phyloP scores from a whole-genome alignment of 2,888 invertebrate species.

The Falcaria lacertinaria region DNA sequence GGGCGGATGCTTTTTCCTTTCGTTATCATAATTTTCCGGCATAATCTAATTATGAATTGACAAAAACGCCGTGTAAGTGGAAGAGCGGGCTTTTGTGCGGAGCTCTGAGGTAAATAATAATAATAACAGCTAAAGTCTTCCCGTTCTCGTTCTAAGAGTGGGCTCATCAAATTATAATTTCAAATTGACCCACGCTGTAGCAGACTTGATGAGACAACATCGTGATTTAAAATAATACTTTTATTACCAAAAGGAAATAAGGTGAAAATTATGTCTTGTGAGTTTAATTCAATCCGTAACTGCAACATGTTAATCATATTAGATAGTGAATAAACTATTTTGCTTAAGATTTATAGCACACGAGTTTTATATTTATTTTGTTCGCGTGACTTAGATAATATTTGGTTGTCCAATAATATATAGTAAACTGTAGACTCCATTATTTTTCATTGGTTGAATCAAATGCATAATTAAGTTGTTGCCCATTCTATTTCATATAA shows the following conservation, averaged over 20 bases:
- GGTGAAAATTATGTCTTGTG: background rate
- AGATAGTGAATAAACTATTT: no score
- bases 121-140: slow-evolving; percentile 35
- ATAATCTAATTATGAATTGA: slow-evolving; percentile 62
- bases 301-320: no score
- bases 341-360: no score
- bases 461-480: background rate
- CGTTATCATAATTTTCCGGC: slow-evolving; percentile 53
- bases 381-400: no score
- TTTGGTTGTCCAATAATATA: no score
- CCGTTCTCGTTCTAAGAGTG: slow-evolving; percentile 29
- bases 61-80: slow-evolving; percentile 21
- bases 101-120: slow-evolving; percentile 40
- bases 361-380: no score
- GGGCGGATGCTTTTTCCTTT: slow-evolving; percentile 57
- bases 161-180: slow-evolving; percentile 53
- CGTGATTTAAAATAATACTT: slow-evolving; percentile 30
- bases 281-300: no score
- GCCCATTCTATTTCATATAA: slow-evolving; percentile 19
- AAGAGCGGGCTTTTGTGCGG: slow-evolving; percentile 23
- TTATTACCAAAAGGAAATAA: slow-evolving; percentile 8
- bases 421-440: no score
- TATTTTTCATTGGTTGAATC: background rate
- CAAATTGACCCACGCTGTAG: slow-evolving; percentile 29
- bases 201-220: slow-evolving; percentile 31